Base-by-base conservation (phyloP, 2,888 invertebrate genomes). In the Tridacna crocea region DNA sequence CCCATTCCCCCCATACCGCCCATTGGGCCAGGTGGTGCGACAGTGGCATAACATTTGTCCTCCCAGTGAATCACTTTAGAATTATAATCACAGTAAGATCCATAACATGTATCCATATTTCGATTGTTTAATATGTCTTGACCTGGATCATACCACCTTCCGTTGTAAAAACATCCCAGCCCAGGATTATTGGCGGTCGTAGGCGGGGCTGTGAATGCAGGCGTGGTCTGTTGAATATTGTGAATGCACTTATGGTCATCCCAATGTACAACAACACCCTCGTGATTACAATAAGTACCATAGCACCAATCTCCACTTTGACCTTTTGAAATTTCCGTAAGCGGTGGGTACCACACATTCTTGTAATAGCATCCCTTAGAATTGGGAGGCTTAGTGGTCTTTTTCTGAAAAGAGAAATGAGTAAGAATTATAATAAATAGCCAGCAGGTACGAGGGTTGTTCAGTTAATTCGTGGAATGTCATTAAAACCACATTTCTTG, bases 241-340 rank as follows among this genome's bases (percentile, higher is more conserved):
- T 70, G 70, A 17, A 75, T 68, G 36, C 85, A 86, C 27, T 79
- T 83, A 75, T 83, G 80, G 58, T 86, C 85, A 36, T 86, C 85
- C 85, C 85, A 86, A 63, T 86, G 81, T 17, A 86, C 70, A 3
- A 86, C 61, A 0, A 65, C 70, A 8, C 85, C 79, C 55, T 83
- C 81, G 46, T 86, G 83, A 73, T 83, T 86, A 51, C 85, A 86
- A 66, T 86, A 86, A 0, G 85, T 47, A 6, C 85, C 85, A 46
- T 79, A 86, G 51, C 85, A 86, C 85, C 85, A 86, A 48, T 75
- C 73, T n/a, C 85, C 85, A 1, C 79, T 66, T 47, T 82, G 83
- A 15, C 83, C 85, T 8, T 72, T 73, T 24, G 78, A 72, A 17
- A 86, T 83, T 47, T 86, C 83, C 11, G 75, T 26, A 17, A 82